Evolutionary conservation across 2,888 invertebrate species (phyloP).

Genomic region (Agrotis exclamationis): DNA sequence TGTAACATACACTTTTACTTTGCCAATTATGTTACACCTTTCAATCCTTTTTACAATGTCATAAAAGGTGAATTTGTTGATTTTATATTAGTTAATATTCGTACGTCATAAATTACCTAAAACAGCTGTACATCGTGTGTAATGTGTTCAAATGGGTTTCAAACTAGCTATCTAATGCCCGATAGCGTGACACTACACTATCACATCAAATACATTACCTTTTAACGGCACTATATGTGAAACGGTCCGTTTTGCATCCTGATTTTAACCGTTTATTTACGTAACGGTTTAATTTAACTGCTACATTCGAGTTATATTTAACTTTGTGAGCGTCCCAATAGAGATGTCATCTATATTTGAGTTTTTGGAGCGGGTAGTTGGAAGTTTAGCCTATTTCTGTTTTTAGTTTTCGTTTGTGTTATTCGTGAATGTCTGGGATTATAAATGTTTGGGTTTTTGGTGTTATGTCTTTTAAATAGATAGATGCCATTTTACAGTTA

Average conservation of each 20-base stretch:
- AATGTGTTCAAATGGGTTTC: constrained; percentile 21
- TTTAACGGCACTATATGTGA: constrained; percentile 39
- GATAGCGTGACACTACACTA: constrained; percentile 58
- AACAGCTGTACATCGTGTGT: constrained; percentile 38
- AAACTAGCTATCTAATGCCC: constrained; percentile 28
- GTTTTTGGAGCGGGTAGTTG: background rate
- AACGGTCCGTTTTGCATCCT: constrained; percentile 43
- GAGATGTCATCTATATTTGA: constrained; percentile 26
- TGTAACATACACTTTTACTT: background rate
- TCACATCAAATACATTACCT: constrained; percentile 47
- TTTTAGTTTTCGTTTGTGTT: constrained; percentile 13
- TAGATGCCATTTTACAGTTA: too few relatives aligned
- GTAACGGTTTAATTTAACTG: constrained; percentile 42
- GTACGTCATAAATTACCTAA: constrained; percentile 46
- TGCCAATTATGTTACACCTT: too few relatives aligned
- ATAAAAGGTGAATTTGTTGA: background rate
- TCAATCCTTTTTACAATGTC: background rate
- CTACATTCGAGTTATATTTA: constrained; percentile 29
- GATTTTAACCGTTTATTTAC: constrained; percentile 52
- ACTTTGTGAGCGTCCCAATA: constrained; percentile 22
- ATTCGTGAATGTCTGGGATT: constrained; percentile 7
- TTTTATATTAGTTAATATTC: too few relatives aligned
- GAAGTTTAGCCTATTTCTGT: constrained; percentile 29
- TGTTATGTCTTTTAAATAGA: background rate
- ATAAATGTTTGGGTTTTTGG: background rate